These are phyloP conservation scores for Bugula neritina DNA, from an alignment of 2,888 invertebrate genomes.

Conservation along the genomic window DNA sequence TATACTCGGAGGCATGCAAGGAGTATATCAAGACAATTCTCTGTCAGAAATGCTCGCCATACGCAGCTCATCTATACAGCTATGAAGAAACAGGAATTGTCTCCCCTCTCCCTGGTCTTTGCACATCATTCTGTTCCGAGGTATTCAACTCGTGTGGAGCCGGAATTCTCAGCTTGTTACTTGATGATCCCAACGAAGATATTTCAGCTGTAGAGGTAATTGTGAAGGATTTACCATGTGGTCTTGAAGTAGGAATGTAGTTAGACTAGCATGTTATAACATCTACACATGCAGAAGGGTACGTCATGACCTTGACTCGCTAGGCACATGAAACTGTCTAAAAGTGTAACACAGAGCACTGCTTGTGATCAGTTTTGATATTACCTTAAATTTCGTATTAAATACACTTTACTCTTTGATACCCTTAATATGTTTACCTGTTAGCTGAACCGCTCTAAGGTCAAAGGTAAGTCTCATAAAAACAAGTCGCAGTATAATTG, in stretches of 20 bases:
- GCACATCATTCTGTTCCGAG: constrained; percentile 36
- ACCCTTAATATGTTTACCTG: too few relatives aligned
- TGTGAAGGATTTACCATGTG: too few relatives aligned
- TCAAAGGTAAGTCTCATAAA: too few relatives aligned
- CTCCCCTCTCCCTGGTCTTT: constrained; percentile 43
- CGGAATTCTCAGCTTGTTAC: not conserved
- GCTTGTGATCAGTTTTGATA: too few relatives aligned
- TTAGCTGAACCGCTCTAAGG: too few relatives aligned
- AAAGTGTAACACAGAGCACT: too few relatives aligned
- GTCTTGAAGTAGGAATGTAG: not conserved
- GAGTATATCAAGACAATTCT: not conserved
- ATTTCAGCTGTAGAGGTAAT: too few relatives aligned
- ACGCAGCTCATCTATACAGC: constrained; percentile 46
- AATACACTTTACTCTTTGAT: too few relatives aligned
- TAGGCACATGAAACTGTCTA: too few relatives aligned
- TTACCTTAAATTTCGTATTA: too few relatives aligned
- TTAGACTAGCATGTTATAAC: not conserved
- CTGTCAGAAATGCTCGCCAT: constrained; percentile 48
- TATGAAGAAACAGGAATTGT: constrained; percentile 36
- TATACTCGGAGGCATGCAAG: not conserved
- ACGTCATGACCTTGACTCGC: too few relatives aligned
- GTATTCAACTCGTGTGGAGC: constrained; percentile 37
- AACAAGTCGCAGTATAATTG: too few relatives aligned
- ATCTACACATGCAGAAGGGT: not conserved
- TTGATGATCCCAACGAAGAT: not conserved